Evolutionary conservation across 2,888 invertebrate species (phyloP), one percentile per base, ranked within the genome.

Genomic region (Amphipyra berbera): DNA sequence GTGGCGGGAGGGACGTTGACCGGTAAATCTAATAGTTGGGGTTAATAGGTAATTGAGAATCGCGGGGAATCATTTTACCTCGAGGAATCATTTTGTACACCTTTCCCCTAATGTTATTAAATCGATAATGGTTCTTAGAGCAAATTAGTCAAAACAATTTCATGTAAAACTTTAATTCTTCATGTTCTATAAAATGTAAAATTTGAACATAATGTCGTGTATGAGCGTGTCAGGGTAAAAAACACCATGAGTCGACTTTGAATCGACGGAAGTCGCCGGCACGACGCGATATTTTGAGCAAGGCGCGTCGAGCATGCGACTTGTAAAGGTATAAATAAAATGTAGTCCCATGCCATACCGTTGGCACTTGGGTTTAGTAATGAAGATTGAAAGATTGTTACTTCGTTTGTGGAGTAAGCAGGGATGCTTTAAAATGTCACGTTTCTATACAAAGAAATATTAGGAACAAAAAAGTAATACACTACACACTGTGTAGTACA

Each of bases 261-360:
- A 91, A 94, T 91, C 90, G 85, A 87, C 92, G 93, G 93, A 93
- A 93, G 93, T 93, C 86, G 89, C 85, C 90, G 79, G 85, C 86
- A 86, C 87, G 88, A 84, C 86, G 88, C 86, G 92, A 90, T 94
- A 93, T 93, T 94, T 94, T 89, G 88, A 93, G 92, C 89, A 83
- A 86, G 88, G 88, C 89, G 87, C 88, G 89, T 85, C 81, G 82
- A 68, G 86, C 79, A 89, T 88, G 88, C 82, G 81, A 82, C 85
- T 85, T 84, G 81, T 81, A 86, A 60, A 76, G 64, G 82, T 88
- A 86, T 85, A 85, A 84, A 88, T 86, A 88, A 76, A 81, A 67
- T 71, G 48, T 68, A 70, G 62, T 65, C 55, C 66, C 54, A 44
- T 68, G 62, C 66, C 59, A 65, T 70, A 68, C 49, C 27, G 45